phyloP scores from a whole-genome alignment of 1,140 invertebrate species.

The Sipha flava region DNA sequence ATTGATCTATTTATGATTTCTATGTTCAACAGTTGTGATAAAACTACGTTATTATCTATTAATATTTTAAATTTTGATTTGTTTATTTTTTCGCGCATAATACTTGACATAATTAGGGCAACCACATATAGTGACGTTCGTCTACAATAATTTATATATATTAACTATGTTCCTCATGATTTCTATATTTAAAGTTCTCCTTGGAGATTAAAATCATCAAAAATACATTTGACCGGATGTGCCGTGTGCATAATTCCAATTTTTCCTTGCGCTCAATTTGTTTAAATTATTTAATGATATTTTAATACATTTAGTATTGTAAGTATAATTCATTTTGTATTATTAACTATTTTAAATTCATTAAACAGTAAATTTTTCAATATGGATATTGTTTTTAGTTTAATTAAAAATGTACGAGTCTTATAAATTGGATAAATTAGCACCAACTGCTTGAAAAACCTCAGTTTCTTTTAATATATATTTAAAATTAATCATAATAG shows the following conservation, averaged over 20 bases:
- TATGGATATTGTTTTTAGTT: neutral
- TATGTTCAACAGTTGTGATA: no score
- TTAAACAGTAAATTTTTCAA: no score
- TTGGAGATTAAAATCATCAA: slow-evolving; percentile 18
- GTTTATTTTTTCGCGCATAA: neutral
- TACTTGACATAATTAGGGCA: slow-evolving; percentile 3
- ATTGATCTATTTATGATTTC: no score
- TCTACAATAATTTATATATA: slow-evolving; percentile 9
- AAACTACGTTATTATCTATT: no score
- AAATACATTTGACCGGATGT: slow-evolving; percentile 17
- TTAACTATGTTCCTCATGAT: neutral
- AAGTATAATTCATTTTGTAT: no score
- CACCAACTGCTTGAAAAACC: neutral
- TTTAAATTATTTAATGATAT: no score
- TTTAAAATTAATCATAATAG: neutral
- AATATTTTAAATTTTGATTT: neutral
- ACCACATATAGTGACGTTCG: neutral
- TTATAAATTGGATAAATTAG: neutral
- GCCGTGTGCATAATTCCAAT: slow-evolving; percentile 21
- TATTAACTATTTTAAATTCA: no score
- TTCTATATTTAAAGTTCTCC: slow-evolving; percentile 28
- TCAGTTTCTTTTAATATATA: no score
- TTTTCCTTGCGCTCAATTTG: neutral
- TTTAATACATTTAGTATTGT: no score
- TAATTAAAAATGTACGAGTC: no score